Evolutionary conservation across 2,797 vertebrate species (phyloP), one percentile per base, ranked within the genome.

Genomic region (Emydoidea blandingii): DNA sequence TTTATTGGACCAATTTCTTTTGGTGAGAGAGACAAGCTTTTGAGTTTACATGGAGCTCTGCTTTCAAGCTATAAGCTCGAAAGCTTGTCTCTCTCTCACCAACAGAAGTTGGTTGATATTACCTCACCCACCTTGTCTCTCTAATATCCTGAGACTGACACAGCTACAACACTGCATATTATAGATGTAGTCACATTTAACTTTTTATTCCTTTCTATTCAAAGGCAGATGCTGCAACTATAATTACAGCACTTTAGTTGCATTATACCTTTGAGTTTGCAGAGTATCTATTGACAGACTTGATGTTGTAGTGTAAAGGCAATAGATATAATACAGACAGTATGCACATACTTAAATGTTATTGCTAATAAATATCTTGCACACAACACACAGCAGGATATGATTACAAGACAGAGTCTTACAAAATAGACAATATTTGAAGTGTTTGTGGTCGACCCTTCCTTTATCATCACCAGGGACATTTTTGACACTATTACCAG

Each of bases 161-260:
- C 25, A 34, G 59, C 59, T 62, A 34, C 31, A 34, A 18, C 31
- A 62, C 31, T 62, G 59, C 31, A 34, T 34, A 34, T 34, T 62
- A 68, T 92, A 89, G 57, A 74, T 87, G 81, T 27, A 34, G 89
- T 93, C 52, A 90, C 82, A 56, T 11, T 31, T 91, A 62, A 80
- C 88, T 91, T 94, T 96, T 92, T 87, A 92, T 95, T 68, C 76
- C 23, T 93, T 85, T 90, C 82, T 87, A 80, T 86, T 80, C 81
- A 44, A 95, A 95, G 89, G 84, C 3, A 94, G 65, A 10, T 81
- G 76, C 85, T 92, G 79, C 8, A 80, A 29, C 44, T 91, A 94
- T 85, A 97, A 94, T 97, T 91, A 79, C 37, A 90, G 53, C 25
- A 89, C 83, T 94, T 21, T 12, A 65, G 47, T 89, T 94, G 49